A percentile compares a stretch with the other conserved stretches of the same genome.
These are phyloP conservation scores for Heliconius aoede DNA, from an alignment of 2,888 invertebrate genomes.

Conservation along the genomic window DNA sequence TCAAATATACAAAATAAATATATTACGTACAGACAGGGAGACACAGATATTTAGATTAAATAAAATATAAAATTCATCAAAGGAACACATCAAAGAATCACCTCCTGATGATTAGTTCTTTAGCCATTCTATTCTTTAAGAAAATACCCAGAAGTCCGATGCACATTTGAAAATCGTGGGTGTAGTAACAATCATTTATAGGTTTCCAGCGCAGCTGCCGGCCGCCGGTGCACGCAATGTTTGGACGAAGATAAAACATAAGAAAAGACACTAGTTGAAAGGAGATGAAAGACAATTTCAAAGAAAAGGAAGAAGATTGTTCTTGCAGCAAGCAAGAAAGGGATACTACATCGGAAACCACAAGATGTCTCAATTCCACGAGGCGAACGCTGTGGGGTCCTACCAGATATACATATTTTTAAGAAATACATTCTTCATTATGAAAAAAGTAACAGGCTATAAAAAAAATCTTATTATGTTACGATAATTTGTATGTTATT, in stretches of 20 bases:
- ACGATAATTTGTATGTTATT: too few relatives aligned
- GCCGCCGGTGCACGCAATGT: slow-evolving; percentile 74
- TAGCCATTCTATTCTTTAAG: slow-evolving; percentile 42
- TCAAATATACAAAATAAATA: neutral
- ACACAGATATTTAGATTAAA: neutral
- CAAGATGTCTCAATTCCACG: slow-evolving; percentile 84
- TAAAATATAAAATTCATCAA: slow-evolving; percentile 6
- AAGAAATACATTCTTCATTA: slow-evolving; percentile 64
- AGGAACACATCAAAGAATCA: slow-evolving; percentile 7
- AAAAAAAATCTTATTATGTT: too few relatives aligned
- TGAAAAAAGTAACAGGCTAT: too few relatives aligned
- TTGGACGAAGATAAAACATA: slow-evolving; percentile 81
- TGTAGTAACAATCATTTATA: slow-evolving; percentile 74
- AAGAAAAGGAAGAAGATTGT: slow-evolving; percentile 74
- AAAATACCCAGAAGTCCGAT: slow-evolving; percentile 59
- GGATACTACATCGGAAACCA: slow-evolving; percentile 81
- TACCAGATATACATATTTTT: slow-evolving; percentile 70
- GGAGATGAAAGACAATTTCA: slow-evolving; percentile 71
- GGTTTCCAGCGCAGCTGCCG: slow-evolving; percentile 80
- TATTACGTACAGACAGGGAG: too few relatives aligned
- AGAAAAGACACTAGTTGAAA: slow-evolving; percentile 73
- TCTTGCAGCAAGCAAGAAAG: slow-evolving; percentile 64
- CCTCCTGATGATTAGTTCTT: slow-evolving; percentile 16
- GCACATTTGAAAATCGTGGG: slow-evolving; percentile 71
- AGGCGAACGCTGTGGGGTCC: slow-evolving; percentile 81